phyloP scores from a whole-genome alignment of 2,113 vertebrate species.

The Raphicerus campestris region DNA sequence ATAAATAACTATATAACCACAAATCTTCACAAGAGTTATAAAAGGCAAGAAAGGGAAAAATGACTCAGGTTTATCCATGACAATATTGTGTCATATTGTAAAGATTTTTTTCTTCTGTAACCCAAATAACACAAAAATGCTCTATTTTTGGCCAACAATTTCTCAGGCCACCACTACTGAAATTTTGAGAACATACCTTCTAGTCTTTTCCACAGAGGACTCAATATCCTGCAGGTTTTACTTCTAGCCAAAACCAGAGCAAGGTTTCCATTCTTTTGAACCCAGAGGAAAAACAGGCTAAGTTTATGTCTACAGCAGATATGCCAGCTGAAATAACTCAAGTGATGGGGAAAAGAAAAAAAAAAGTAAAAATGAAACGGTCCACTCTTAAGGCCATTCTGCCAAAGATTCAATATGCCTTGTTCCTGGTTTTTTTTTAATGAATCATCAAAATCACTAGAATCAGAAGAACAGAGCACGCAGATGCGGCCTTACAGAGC shows the following conservation, averaged over 20 bases:
- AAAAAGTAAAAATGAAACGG: background rate
- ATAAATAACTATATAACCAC: background rate
- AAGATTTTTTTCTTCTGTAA: background rate
- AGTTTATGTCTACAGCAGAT: background rate
- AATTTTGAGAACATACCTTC: background rate
- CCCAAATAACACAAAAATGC: background rate
- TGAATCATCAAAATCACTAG: background rate
- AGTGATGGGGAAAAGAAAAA: background rate
- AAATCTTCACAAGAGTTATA: background rate
- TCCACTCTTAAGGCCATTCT: no score
- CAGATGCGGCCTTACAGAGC: background rate
- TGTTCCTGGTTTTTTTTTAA: accelerated
- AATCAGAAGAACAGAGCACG: background rate
- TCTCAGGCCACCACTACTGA: background rate
- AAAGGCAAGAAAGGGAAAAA: background rate
- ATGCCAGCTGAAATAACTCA: background rate
- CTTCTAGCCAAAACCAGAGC: background rate
- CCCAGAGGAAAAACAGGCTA: background rate
- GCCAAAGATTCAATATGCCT: background rate
- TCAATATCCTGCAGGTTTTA: background rate
- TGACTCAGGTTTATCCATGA: background rate
- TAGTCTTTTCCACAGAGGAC: background rate
- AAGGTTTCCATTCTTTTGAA: background rate
- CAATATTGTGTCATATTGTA: background rate
- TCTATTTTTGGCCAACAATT: background rate